Percentiles rank a stretch among this genome's conserved stretches.
These are phyloP conservation scores for Heliconius congener DNA, from an alignment of 1,140 invertebrate genomes.

Conservation along the genomic window DNA sequence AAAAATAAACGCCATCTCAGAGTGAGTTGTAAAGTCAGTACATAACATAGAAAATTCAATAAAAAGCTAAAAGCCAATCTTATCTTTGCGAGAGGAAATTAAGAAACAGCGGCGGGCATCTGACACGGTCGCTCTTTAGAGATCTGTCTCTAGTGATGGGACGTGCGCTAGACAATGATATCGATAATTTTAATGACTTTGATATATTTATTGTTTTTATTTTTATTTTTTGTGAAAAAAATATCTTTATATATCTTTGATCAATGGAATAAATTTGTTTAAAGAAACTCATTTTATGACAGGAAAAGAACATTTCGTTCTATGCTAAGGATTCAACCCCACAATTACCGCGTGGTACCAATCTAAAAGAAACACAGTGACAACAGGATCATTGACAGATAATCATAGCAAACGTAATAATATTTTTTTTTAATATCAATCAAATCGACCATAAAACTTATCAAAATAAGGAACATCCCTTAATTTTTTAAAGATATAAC, in stretches of 20 bases:
- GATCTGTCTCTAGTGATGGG: constrained; percentile 65
- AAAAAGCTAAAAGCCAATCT: constrained; percentile 82
- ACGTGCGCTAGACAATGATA: background rate
- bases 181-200: constrained; percentile 20
- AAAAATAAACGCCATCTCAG: constrained; percentile 39
- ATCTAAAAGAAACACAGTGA: too few relatives aligned
- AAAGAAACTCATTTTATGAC: too few relatives aligned
- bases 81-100: constrained; percentile 79
- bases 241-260: too few relatives aligned
- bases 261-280: too few relatives aligned
- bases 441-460: constrained; percentile 6
- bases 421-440: too few relatives aligned
- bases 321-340: too few relatives aligned
- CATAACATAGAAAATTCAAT: constrained; percentile 79
- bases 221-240: too few relatives aligned
- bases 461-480: constrained; percentile 49
- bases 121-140: constrained; percentile 75
- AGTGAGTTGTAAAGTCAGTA: constrained; percentile 64
- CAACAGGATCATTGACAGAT: too few relatives aligned
- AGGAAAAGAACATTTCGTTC: too few relatives aligned
- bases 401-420: too few relatives aligned
- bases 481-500: constrained; percentile 77
- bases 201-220: too few relatives aligned
- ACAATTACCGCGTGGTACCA: too few relatives aligned
- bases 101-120: constrained; percentile 80